Conservation (phyloP, 1,140 invertebrate genomes). For the Drosophila jambulina region DNA sequence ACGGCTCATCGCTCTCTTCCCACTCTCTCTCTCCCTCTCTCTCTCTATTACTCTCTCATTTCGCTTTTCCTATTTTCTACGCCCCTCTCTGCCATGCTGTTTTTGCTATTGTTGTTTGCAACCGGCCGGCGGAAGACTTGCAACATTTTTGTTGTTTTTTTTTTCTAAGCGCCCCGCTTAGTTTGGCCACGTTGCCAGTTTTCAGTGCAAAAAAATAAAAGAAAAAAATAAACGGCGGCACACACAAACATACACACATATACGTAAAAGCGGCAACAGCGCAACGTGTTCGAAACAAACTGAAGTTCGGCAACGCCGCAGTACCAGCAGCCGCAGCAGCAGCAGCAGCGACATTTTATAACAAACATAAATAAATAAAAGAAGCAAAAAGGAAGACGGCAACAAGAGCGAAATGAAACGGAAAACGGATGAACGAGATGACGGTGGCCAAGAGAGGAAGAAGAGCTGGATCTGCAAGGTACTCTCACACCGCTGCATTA, state of each 20-base stretch:
- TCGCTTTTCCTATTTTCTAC: slow-evolving; percentile 2
- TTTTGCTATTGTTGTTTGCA: slow-evolving; percentile 50
- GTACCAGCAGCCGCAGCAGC: slow-evolving; percentile 13
- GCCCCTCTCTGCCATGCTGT: slow-evolving; percentile 1
- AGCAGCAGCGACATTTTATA: slow-evolving; percentile 60
- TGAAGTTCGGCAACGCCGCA: slow-evolving; percentile 17
- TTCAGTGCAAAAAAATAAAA: slow-evolving; percentile 49
- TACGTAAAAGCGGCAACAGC: slow-evolving; percentile 54
- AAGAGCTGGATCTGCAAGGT: neutral
- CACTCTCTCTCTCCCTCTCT: neutral
- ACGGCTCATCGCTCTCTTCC: neutral
- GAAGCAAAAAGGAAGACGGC: slow-evolving; percentile 7
- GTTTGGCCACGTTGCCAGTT: slow-evolving; percentile 50
- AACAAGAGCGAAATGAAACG: slow-evolving; percentile 32
- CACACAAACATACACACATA: slow-evolving; percentile 12
- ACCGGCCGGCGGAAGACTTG: slow-evolving; percentile 70
- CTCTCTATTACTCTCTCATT: neutral
- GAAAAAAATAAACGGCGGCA: slow-evolving; percentile 1
- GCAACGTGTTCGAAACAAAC: slow-evolving; percentile 25
- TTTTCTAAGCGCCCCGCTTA: slow-evolving; percentile 10
- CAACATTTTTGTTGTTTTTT: slow-evolving; percentile 56
- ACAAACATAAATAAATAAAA: slow-evolving; percentile 72
- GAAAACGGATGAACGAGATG: slow-evolving; percentile 1
- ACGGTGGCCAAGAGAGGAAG: neutral
- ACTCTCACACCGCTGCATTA: slow-evolving; percentile 22